These are phyloP conservation scores for Tenrec ecaudatus DNA, from an alignment of 2,113 vertebrate species.

Conservation along the genomic window DNA sequence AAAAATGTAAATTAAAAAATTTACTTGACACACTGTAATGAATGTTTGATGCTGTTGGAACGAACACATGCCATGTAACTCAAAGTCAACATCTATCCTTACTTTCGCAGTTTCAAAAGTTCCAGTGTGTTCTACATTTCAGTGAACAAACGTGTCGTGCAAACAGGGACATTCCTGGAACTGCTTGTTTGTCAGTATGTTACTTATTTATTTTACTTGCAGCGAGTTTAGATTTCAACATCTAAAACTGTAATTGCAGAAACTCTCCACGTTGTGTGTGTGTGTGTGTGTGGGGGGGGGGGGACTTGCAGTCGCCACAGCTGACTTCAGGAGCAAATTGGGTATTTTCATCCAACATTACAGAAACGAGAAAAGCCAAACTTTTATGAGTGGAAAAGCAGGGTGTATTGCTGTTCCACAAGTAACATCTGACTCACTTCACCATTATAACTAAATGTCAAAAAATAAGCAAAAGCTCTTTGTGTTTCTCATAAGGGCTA, in stretches of 20 bases:
- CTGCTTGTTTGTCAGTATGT: constrained; percentile 51
- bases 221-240: constrained; percentile 62
- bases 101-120: not conserved
- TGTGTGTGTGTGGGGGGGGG: too few relatives aligned
- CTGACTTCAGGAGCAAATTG: not conserved
- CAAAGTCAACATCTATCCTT: not conserved
- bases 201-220: constrained; percentile 59
- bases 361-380: constrained; percentile 52
- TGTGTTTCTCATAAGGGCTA: not conserved
- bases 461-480: constrained; percentile 28
- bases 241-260: constrained; percentile 49
- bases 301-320: constrained; percentile 55
- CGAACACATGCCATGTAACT: not conserved
- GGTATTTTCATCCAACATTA: constrained; percentile 10
- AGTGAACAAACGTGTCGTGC: constrained; percentile 60
- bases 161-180: constrained; percentile 64
- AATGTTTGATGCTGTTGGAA: constrained; percentile 39
- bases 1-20: constrained; percentile 21
- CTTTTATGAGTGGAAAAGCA: constrained; percentile 9
- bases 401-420: constrained; percentile 34
- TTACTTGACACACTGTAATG: constrained; percentile 29
- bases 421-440: not conserved
- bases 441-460: not conserved
- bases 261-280: constrained; percentile 32
- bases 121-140: not conserved